These are phyloP conservation scores for Myotis planiceps DNA, from an alignment of 2,797 vertebrate genomes.

Conservation along the genomic window DNA sequence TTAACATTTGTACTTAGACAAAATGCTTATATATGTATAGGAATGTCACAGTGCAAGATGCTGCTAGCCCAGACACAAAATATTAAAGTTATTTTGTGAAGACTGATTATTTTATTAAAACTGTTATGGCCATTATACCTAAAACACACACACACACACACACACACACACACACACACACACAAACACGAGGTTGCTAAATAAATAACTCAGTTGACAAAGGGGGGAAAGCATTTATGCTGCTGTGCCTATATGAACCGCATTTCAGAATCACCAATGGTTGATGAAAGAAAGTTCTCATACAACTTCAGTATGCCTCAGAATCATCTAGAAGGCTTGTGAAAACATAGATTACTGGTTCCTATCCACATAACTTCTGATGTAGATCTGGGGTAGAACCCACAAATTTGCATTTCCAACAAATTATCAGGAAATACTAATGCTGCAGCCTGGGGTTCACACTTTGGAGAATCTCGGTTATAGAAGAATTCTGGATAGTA, in stretches of 20 bases:
- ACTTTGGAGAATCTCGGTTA: not conserved
- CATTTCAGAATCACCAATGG: not conserved
- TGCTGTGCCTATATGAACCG: not conserved
- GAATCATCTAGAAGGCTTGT: not conserved
- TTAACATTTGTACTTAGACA: constrained; percentile 78
- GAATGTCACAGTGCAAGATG: constrained; percentile 79
- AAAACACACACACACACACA: not conserved
- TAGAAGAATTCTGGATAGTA: not conserved
- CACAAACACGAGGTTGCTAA: too few species aligned
- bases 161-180: too few species aligned
- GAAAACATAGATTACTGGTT: not conserved
- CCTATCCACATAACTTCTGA: not conserved
- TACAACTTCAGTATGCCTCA: not conserved
- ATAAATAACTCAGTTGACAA: not conserved
- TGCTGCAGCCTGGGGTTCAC: not conserved
- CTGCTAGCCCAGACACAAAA: constrained; percentile 78
- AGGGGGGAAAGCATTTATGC: not conserved
- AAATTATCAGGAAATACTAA: not conserved
- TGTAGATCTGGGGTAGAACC: not conserved
- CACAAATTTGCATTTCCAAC: not conserved
- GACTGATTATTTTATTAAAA: constrained; percentile 79
- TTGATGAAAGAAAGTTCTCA: not conserved
- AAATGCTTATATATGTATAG: constrained; percentile 79
- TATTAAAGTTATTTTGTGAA: constrained; percentile 83
- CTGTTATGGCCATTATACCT: constrained; percentile 75